Evolutionary conservation across 64 coral and sea anemone genomes (phyloP).

Genomic region (Catalaphyllia jardinei): DNA sequence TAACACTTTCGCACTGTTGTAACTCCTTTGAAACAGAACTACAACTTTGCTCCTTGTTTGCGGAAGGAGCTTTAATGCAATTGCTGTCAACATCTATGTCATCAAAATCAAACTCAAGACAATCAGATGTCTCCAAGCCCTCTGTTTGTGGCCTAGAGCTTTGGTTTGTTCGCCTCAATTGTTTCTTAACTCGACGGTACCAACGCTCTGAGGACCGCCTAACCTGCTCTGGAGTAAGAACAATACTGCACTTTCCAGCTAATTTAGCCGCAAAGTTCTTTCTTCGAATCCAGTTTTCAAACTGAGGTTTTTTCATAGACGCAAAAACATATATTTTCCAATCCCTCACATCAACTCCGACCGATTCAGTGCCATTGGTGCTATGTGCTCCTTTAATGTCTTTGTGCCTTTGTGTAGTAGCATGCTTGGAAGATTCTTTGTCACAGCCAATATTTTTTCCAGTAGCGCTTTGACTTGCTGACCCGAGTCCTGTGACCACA

Average conservation of each 20-base stretch:
- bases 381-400: neutral
- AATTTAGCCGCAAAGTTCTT: neutral
- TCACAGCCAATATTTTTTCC: slow-evolving; percentile 33
- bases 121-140: neutral
- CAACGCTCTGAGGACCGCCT: slow-evolving; percentile 8
- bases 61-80: neutral
- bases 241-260: neutral
- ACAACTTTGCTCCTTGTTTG: neutral
- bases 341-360: neutral
- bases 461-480: slow-evolving; percentile 26
- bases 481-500: neutral
- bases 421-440: neutral
- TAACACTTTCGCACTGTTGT: neutral
- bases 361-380: neutral
- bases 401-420: neutral
- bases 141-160: neutral
- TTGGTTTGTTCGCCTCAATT: neutral
- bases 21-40: slow-evolving; percentile 3
- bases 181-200: slow-evolving; percentile 2
- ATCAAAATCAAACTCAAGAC: slow-evolving; percentile 11
- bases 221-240: neutral
- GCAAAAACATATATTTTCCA: slow-evolving; percentile 38
- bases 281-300: slow-evolving; percentile 28
- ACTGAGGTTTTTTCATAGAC: slow-evolving; percentile 3
- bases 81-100: neutral